Evolutionary conservation across 1,140 invertebrate genomes (phyloP), one percentile per base, ranked within the genome.

Genomic region (Bombyx mandarina): DNA sequence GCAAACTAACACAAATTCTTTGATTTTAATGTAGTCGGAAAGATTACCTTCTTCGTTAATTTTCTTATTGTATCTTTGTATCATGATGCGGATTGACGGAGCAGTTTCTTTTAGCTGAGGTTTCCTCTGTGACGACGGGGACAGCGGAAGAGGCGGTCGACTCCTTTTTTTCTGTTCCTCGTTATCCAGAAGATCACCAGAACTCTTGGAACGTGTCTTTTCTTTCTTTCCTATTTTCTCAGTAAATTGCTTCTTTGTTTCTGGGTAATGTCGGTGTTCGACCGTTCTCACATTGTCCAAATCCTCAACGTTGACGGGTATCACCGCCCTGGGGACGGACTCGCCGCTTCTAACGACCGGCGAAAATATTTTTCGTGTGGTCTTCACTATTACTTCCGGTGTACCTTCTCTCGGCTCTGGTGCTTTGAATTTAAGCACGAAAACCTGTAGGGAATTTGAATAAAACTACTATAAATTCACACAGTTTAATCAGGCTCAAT

Each of bases 331-430:
- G 0, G 87, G 79, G 12, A 88, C 70, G 0, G 89, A 81, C 58
- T 90, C 89, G 8, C 88, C 88, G 48, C 89, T 89, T 54, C 88
- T 79, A 9, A 90, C 89, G 8, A 94, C 89, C 0, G 93, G 92
- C 0, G 93, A 93, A 5, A 35, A 35, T 58, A 95, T 90, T 84
- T 93, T 94, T 43, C 93, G 88, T 52, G 92, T 94, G 0, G 93
- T 95, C 72, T 93, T 93, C 0, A 94, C 92, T 57, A 94, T 93
- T 7, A 94, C 89, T 74, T 90, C 90, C 54, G 83, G 87, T n/a
- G 67, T 79, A 8, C 71, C 65, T 43, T 85, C 75, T 8, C 72
- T 65, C n/a, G 63, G 66, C 45, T 82, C 79, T 43, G 79, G 66
- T 50, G 88, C 71, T 74, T 85, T 82, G 26, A 88, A 61, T 72